A percentile compares a stretch with the other conserved stretches of the same genome.
Conservation (phyloP, 2,797 vertebrate species). For the Neosilurus hyrtlii region DNA sequence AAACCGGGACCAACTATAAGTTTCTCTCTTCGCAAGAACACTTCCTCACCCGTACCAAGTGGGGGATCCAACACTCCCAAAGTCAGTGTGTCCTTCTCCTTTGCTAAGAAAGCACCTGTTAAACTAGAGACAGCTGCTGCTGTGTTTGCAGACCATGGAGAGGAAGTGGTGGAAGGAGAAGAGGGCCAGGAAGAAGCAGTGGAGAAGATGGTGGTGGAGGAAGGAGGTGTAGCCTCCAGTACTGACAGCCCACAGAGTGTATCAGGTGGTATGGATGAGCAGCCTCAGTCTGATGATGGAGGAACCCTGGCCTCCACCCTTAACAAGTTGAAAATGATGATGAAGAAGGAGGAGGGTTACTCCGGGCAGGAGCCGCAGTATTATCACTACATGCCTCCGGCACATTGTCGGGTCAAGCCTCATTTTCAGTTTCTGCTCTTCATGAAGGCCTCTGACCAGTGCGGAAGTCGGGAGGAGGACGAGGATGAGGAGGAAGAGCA, state of each 20-base stretch:
- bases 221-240: slow-evolving; percentile 62
- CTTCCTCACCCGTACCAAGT: slow-evolving; percentile 69
- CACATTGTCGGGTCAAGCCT: slow-evolving; percentile 95
- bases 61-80: slow-evolving; percentile 76
- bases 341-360: slow-evolving; percentile 90
- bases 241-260: slow-evolving; percentile 64
- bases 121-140: slow-evolving; percentile 94
- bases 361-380: slow-evolving; percentile 87
- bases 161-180: slow-evolving; percentile 81
- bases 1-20: slow-evolving; percentile 73
- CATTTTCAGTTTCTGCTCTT: slow-evolving; percentile 97
- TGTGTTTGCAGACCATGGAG: slow-evolving; percentile 88
- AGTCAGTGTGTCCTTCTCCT: slow-evolving; percentile 94
- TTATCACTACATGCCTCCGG: slow-evolving; percentile 95
- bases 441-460: slow-evolving; percentile 93
- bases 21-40: slow-evolving; percentile 82
- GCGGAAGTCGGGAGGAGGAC: slow-evolving; percentile 63
- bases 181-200: slow-evolving; percentile 79
- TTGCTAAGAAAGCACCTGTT: slow-evolving; percentile 93
- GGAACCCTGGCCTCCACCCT: slow-evolving; percentile 84
- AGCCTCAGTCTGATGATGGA: slow-evolving; percentile 71
- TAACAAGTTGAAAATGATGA: slow-evolving; percentile 94
- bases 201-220: slow-evolving; percentile 64
- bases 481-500: slow-evolving; percentile 60
- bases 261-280: slow-evolving; percentile 57